These are phyloP conservation scores for Pituophis catenifer DNA, from an alignment of 2,113 vertebrate species.

Conservation along the genomic window DNA sequence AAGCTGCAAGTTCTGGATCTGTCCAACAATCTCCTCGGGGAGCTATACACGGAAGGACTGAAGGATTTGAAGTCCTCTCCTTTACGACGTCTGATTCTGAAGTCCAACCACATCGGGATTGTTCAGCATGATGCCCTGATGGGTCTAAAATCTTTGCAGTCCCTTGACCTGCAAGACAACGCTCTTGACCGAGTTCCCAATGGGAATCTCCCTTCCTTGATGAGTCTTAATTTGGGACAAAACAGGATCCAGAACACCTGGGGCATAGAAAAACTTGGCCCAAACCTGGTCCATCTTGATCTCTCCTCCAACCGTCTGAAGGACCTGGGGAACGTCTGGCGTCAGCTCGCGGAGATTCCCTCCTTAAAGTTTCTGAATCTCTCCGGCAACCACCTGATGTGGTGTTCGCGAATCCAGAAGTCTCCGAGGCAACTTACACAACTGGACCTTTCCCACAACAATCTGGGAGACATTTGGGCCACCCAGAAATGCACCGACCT, in stretches of 20 bases:
- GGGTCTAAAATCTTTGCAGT: slow-evolving; percentile 9
- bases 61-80: slow-evolving; percentile 6
- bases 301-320: slow-evolving; percentile 39
- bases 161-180: slow-evolving; percentile 41
- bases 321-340: slow-evolving; percentile 17
- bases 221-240: slow-evolving; percentile 15
- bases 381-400: slow-evolving; percentile 8
- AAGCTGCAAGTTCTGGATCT: slow-evolving; percentile 36
- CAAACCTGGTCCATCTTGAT: slow-evolving; percentile 20
- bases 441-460: slow-evolving; percentile 46
- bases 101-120: slow-evolving; percentile 43
- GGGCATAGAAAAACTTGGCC: slow-evolving; percentile 16
- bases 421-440: background rate
- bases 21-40: slow-evolving; percentile 46
- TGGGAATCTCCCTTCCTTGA: slow-evolving; percentile 18
- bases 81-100: slow-evolving; percentile 19
- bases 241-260: slow-evolving; percentile 30
- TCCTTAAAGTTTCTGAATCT: slow-evolving; percentile 29
- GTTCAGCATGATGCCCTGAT: slow-evolving; percentile 28
- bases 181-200: slow-evolving; percentile 5
- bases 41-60: slow-evolving; percentile 8
- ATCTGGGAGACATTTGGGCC: slow-evolving; percentile 17
- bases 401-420: background rate
- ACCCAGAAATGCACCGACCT: slow-evolving; percentile 7
- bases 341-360: background rate